Conservation (phyloP, 2,888 invertebrate species). For the Rhagium mordax region DNA sequence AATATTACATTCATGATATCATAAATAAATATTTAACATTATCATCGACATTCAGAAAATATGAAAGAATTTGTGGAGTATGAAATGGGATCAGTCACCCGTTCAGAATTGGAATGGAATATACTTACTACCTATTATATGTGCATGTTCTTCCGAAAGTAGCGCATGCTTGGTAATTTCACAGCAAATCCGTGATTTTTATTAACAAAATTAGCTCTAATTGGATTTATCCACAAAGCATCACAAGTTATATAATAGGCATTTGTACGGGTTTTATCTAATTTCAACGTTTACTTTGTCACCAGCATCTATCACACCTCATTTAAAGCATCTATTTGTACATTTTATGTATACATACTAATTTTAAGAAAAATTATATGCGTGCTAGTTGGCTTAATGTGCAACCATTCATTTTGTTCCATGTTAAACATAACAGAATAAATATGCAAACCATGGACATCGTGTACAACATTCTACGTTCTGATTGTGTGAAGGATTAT, state of each 20-base stretch:
- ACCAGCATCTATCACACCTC: not conserved
- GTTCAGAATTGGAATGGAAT: too few species aligned
- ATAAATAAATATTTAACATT: too few species aligned
- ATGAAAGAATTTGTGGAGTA: too few species aligned
- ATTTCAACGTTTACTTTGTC: not conserved
- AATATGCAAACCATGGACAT: constrained; percentile 4
- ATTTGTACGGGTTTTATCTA: not conserved
- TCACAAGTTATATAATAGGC: not conserved
- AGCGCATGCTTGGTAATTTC: too few species aligned
- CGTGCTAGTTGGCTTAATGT: not conserved
- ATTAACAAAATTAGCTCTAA: not conserved
- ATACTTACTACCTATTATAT: too few species aligned
- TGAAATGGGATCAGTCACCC: too few species aligned
- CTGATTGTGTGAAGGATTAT: not conserved
- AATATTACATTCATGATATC: too few species aligned
- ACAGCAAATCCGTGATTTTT: too few species aligned
- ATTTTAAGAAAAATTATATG: not conserved
- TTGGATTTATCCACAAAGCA: not conserved
- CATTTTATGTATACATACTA: not conserved
- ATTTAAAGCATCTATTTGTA: too few species aligned
- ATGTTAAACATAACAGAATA: not conserved
- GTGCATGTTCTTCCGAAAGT: too few species aligned
- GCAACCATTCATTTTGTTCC: not conserved
- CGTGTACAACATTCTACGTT: not conserved
- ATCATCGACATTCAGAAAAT: too few species aligned